Conservation (phyloP, 2,888 invertebrate species). For the Pyralis farinalis region DNA sequence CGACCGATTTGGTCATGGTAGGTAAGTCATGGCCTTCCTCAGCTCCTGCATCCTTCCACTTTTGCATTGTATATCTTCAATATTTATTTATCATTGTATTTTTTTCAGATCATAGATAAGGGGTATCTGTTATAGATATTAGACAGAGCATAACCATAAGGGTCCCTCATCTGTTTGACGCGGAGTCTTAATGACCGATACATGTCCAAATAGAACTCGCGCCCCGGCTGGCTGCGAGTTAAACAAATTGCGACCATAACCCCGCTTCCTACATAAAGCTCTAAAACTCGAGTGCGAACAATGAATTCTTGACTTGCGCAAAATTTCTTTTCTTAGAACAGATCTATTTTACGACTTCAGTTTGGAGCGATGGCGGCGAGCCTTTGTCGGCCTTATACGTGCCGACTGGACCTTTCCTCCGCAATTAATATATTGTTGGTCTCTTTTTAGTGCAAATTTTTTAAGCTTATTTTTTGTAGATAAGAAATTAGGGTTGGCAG, state of each 20-base stretch:
- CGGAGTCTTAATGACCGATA: no score
- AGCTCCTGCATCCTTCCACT: no score
- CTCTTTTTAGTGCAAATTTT: conserved; percentile 33
- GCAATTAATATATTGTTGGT: neutral
- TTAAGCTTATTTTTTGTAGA: conserved; percentile 3
- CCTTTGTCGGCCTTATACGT: conserved; percentile 22
- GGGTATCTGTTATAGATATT: no score
- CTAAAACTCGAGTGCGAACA: conserved; percentile 12
- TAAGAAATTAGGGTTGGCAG: no score
- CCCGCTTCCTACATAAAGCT: neutral
- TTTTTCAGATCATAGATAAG: no score
- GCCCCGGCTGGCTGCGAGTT: neutral
- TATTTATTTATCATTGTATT: no score
- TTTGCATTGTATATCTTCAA: no score
- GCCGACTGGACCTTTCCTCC: conserved; percentile 31
- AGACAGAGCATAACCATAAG: no score
- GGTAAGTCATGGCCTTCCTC: no score
- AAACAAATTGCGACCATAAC: neutral
- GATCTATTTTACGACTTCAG: conserved; percentile 64
- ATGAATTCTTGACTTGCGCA: conserved; percentile 48
- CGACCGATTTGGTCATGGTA: no score
- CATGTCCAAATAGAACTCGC: no score
- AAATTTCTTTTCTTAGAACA: conserved; percentile 70
- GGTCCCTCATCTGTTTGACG: no score
- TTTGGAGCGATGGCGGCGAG: conserved; percentile 38